phyloP scores from a whole-genome alignment of 2,113 vertebrate species.

The Ammospiza nelsoni region DNA sequence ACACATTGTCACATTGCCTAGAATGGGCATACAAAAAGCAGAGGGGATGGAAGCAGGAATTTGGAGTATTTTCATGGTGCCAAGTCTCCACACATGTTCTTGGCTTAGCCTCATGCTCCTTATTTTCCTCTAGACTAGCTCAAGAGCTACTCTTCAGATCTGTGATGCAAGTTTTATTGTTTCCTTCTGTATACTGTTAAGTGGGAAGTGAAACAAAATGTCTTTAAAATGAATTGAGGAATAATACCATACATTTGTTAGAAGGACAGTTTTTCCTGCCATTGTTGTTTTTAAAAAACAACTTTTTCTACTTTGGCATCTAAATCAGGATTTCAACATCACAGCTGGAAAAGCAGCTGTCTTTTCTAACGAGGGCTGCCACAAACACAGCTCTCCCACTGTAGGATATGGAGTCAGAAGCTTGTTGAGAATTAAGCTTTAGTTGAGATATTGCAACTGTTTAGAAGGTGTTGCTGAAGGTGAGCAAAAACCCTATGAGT shows the following conservation, averaged over 20 bases:
- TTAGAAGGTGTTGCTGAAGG: neutral
- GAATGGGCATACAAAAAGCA: conserved; percentile 1
- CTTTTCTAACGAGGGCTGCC: neutral
- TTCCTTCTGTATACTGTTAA: conserved; percentile 53
- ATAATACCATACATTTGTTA: conserved; percentile 57
- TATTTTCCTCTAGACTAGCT: conserved; percentile 17
- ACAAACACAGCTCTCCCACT: neutral
- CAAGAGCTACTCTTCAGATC: conserved; percentile 26
- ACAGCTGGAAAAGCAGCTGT: conserved; percentile 31
- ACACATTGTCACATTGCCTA: conserved; percentile 50
- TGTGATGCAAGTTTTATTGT: conserved; percentile 54
- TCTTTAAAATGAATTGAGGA: neutral
- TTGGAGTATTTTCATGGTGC: conserved; percentile 24
- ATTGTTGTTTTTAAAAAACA: conserved; percentile 28
- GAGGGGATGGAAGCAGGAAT: neutral
- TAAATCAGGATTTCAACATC: conserved; percentile 17
- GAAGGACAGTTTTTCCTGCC: conserved; percentile 49
- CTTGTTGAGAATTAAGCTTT: neutral
- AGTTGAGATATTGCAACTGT: neutral
- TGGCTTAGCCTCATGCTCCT: neutral
- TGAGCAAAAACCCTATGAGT: neutral
- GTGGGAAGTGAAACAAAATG: conserved; percentile 37
- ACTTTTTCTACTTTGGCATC: conserved; percentile 23
- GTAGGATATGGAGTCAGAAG: neutral
- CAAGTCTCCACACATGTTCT: conserved; percentile 44